Conservation (phyloP, 1,140 invertebrate species). For the Geopemphigus sp. region DNA sequence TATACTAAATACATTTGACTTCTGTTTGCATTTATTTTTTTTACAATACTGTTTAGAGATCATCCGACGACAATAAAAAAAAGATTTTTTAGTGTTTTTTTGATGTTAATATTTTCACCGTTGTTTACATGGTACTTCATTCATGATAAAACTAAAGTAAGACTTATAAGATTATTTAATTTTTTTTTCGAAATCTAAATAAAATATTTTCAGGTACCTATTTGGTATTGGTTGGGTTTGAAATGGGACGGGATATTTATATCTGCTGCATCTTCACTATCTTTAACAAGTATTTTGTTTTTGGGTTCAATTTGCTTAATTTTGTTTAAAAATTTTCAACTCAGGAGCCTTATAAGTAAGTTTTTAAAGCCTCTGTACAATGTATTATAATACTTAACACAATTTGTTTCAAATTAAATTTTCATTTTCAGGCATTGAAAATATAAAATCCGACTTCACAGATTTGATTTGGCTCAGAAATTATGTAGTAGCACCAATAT, state of each 20-base stretch:
- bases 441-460: slow-evolving; percentile 38
- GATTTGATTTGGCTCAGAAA: slow-evolving; percentile 85
- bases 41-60: slow-evolving; percentile 61
- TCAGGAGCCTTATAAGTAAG: slow-evolving; percentile 22
- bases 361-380: not conserved
- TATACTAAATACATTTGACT: slow-evolving; percentile 1
- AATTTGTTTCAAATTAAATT: slow-evolving; percentile 44
- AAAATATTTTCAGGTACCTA: slow-evolving; percentile 58
- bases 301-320: slow-evolving; percentile 73
- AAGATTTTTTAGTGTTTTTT: slow-evolving; percentile 79
- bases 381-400: slow-evolving; percentile 2
- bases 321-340: slow-evolving; percentile 42
- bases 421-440: slow-evolving; percentile 48
- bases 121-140: slow-evolving; percentile 71
- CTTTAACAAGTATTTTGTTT: slow-evolving; percentile 81
- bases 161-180: not conserved
- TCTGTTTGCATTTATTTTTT: slow-evolving; percentile 36
- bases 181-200: not conserved
- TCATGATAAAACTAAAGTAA: slow-evolving; percentile 61
- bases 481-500: slow-evolving; percentile 85
- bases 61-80: slow-evolving; percentile 85
- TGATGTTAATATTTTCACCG: slow-evolving; percentile 77
- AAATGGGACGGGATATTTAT: slow-evolving; percentile 69
- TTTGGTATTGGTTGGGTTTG: slow-evolving; percentile 75
- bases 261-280: slow-evolving; percentile 72